Percentiles rank a stretch among this genome's conserved stretches.
Conservation (phyloP, 1,140 invertebrate species). For the Drosophila paulistorum region DNA sequence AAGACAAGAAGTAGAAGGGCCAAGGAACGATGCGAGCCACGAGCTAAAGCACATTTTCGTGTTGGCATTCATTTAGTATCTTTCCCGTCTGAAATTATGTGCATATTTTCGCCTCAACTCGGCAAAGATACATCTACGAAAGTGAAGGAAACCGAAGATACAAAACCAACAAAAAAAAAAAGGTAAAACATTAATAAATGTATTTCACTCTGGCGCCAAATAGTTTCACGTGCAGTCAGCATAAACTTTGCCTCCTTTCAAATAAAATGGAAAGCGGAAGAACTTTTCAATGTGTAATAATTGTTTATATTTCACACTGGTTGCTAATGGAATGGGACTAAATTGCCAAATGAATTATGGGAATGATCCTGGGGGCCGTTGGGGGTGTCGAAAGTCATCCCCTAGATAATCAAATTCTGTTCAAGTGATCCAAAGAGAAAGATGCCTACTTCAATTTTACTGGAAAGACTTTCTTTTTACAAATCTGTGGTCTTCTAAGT, state of each 20-base stretch:
- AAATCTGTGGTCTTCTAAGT: no score
- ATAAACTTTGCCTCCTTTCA: slow-evolving; percentile 43
- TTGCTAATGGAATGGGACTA: not conserved
- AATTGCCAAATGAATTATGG: slow-evolving; percentile 14
- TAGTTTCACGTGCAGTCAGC: slow-evolving; percentile 52
- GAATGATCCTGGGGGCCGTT: not conserved
- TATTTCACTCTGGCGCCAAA: slow-evolving; percentile 56
- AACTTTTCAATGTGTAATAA: slow-evolving; percentile 17
- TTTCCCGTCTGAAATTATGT: slow-evolving; percentile 40
- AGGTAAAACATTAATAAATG: slow-evolving; percentile 54
- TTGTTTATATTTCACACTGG: not conserved
- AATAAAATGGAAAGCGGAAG: slow-evolving; percentile 26
- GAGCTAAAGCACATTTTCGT: slow-evolving; percentile 52
- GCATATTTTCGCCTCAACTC: slow-evolving; percentile 35
- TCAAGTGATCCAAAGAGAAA: no score
- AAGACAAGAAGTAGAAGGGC: slow-evolving; percentile 22
- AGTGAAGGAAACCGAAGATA: slow-evolving; percentile 7
- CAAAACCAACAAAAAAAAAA: not conserved
- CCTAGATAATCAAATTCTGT: no score
- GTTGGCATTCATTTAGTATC: slow-evolving; percentile 50
- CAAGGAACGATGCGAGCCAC: not conserved
- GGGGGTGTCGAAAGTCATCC: not conserved
- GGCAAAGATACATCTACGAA: slow-evolving; percentile 23
- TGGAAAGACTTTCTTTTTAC: no score
- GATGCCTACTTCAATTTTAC: no score